phyloP scores from a whole-genome alignment of 2,113 vertebrate species.

The Gavialis gangeticus region DNA sequence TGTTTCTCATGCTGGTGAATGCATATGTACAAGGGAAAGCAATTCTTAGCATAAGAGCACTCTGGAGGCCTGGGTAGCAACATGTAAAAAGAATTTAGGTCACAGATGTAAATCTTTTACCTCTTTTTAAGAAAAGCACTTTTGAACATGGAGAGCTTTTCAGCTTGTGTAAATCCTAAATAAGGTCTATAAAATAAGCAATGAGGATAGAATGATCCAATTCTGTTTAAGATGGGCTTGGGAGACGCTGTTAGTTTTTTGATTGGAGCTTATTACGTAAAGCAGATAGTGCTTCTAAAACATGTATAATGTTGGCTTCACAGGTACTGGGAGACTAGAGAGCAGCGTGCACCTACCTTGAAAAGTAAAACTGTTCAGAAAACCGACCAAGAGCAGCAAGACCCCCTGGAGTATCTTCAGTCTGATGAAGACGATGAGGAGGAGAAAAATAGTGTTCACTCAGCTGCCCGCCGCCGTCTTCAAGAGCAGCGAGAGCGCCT shows the following conservation, averaged over 20 bases:
- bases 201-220: background rate
- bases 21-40: background rate
- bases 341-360: slow-evolving; percentile 87
- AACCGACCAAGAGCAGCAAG: slow-evolving; percentile 94
- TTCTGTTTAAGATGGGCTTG: accelerated
- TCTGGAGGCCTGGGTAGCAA: background rate
- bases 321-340: slow-evolving; percentile 95
- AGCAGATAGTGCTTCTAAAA: background rate
- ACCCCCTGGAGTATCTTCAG: slow-evolving; percentile 92
- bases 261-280: accelerated
- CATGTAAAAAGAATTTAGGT: background rate
- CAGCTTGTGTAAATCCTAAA: background rate
- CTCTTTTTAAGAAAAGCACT: too few relatives aligned
- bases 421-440: slow-evolving; percentile 91
- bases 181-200: background rate
- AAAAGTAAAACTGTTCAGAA: slow-evolving; percentile 88
- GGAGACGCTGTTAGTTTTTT: background rate
- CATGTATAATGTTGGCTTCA: background rate
- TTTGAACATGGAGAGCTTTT: background rate
- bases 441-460: slow-evolving; percentile 79
- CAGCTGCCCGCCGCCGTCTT: slow-evolving; percentile 86
- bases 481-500: slow-evolving; percentile 97
- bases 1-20: background rate
- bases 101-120: background rate
- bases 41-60: background rate